Evolutionary conservation across 2,113 vertebrate genomes (phyloP).

Genomic region (Sebastes fasciatus): DNA sequence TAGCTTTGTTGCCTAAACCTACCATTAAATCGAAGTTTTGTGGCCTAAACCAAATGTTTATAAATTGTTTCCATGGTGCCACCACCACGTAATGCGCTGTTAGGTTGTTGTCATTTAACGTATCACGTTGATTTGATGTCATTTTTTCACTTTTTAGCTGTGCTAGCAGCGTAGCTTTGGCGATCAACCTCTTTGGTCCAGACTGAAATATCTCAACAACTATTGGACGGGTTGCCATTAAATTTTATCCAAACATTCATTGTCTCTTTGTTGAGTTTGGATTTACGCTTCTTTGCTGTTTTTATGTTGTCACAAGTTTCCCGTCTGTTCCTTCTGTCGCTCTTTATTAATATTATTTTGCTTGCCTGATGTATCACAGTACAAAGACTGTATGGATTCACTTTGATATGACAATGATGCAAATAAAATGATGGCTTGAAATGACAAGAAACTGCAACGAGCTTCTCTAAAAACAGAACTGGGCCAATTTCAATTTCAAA

Average conservation of each 20-base stretch:
- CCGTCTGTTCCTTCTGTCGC: not conserved
- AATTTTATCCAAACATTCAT: not conserved
- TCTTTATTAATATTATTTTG: conserved; percentile 26
- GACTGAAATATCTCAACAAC: not conserved
- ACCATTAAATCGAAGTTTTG: no score
- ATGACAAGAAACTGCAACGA: conserved; percentile 37
- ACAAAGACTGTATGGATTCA: conserved; percentile 54
- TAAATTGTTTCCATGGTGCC: not conserved
- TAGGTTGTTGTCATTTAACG: no score
- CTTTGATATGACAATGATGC: conserved; percentile 63
- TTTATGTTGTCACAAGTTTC: conserved; percentile 26
- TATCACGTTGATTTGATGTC: not conserved
- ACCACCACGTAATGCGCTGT: no score
- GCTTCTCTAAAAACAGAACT: conserved; percentile 32
- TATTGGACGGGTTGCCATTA: not conserved
- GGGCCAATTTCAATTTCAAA: conserved; percentile 34
- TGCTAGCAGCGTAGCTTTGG: no score
- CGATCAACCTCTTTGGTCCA: not conserved
- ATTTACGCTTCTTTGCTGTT: conserved; percentile 32
- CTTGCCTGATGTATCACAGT: not conserved
- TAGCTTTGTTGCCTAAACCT: no score
- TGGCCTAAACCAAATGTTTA: no score
- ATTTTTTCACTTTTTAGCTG: not conserved
- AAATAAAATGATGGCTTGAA: conserved; percentile 53
- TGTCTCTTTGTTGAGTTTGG: not conserved